Evolutionary conservation across 2,113 vertebrate genomes (phyloP), one percentile per base, ranked within the genome.

Genomic region (Chascanopsetta lugubris): DNA sequence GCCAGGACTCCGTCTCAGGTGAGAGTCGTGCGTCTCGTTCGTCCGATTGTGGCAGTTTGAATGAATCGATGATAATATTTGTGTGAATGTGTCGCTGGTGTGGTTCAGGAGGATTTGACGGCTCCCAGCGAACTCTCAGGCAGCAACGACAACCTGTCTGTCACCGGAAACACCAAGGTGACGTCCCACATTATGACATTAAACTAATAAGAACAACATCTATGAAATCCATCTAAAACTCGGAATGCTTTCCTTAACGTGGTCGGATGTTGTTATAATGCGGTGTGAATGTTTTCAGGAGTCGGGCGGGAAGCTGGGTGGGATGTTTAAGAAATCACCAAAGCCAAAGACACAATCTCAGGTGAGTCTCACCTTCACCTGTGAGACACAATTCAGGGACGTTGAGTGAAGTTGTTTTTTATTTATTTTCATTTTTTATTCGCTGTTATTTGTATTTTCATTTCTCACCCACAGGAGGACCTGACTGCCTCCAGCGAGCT

Each of bases 1-100:
- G 51, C 10, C 3, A 74, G 21, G 48, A 18, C 67, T 12, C 49
- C 70, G 1, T 84, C 79, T 25, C 77, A 85, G 79, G 87, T 86
- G 27, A 69, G 65, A 58, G 42, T 43, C 25, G 9, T n/a, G n/a
- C n/a, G n/a, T n/a, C n/a, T n/a, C 10, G 12, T 17, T n/a, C 7
- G 7, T 42, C 40, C 18, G 6, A n/a, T 42, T 36, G n/a, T 5
- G 0, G 5, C 34, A 36, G 11, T 1, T 30, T 30, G 5, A 5
- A n/a, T n/a, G n/a, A n/a, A n/a, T n/a, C n/a, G n/a, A n/a, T n/a
- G n/a, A n/a, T n/a, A n/a, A n/a, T 36, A 13, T 13, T 15, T 1
- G 11, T 1, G 43, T 17, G 17, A 12, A 30, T 24, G 21, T 25
- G n/a, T 46, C 22, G n/a, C n/a, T n/a, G n/a, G 3, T 53, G 5